A percentile compares a stretch with the other conserved stretches of the same genome.
These are phyloP conservation scores for Parthenolecanium corni DNA, from an alignment of 2,888 invertebrate genomes.

Conservation along the genomic window DNA sequence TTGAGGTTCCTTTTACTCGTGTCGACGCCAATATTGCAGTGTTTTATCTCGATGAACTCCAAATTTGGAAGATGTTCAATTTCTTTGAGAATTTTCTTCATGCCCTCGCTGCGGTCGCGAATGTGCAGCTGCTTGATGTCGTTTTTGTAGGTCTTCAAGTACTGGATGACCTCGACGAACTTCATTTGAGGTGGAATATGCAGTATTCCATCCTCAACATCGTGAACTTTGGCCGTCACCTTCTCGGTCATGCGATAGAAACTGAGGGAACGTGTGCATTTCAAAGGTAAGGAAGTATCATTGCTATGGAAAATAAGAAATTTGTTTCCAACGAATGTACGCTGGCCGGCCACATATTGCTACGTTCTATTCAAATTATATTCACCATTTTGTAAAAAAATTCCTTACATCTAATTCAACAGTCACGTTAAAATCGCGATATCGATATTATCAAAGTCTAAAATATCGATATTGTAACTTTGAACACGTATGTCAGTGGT, in stretches of 20 bases:
- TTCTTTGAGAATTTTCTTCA: slow-evolving; percentile 13
- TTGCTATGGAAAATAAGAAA: too few relatives aligned
- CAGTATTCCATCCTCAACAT: slow-evolving; percentile 12
- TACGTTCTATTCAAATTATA: too few relatives aligned
- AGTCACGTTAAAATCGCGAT: too few relatives aligned
- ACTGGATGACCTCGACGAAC: slow-evolving; percentile 11
- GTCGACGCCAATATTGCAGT: not conserved
- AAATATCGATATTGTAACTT: too few relatives aligned
- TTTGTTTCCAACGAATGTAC: too few relatives aligned
- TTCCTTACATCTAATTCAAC: too few relatives aligned
- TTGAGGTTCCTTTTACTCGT: not conserved
- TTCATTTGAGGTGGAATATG: slow-evolving; percentile 17
- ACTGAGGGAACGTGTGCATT: too few relatives aligned
- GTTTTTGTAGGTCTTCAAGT: slow-evolving; percentile 10
- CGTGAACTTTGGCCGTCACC: not conserved
- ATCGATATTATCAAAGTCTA: too few relatives aligned
- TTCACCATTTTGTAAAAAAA: too few relatives aligned
- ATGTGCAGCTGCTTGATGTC: slow-evolving; percentile 3
- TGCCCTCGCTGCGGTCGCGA: slow-evolving; percentile 1
- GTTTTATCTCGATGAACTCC: slow-evolving; percentile 11
- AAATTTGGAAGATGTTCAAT: not conserved
- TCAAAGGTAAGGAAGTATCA: not conserved
- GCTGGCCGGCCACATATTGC: too few relatives aligned
- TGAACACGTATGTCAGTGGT: too few relatives aligned
- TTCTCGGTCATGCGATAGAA: too few relatives aligned